Conservation (phyloP, 2,113 vertebrate species). For the Prolemur simus region DNA sequence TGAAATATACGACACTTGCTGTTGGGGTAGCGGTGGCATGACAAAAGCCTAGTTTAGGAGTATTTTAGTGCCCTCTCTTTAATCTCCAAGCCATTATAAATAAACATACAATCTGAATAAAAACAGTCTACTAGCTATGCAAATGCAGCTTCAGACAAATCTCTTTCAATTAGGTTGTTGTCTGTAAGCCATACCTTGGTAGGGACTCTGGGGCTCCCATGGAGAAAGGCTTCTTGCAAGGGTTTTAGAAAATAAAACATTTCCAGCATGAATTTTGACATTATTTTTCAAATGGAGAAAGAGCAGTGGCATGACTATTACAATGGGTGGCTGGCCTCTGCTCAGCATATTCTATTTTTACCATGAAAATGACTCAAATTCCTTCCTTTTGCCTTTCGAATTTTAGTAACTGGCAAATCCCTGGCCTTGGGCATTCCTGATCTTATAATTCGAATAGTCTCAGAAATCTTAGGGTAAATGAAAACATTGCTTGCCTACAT, state of each 20-base stretch:
- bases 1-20: background rate
- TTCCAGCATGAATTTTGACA: slow-evolving; percentile 18
- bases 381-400: slow-evolving; percentile 60
- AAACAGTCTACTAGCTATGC: background rate
- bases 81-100: background rate
- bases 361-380: slow-evolving; percentile 59
- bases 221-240: background rate
- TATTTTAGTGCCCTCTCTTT: background rate
- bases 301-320: slow-evolving; percentile 14
- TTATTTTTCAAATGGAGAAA: background rate
- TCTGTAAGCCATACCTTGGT: background rate
- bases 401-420: background rate
- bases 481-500: slow-evolving; percentile 3
- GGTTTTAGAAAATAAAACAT: background rate
- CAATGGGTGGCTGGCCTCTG: slow-evolving; percentile 30
- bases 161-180: background rate
- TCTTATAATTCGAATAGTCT: slow-evolving; percentile 19
- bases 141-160: background rate
- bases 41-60: background rate
- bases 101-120: background rate
- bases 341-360: slow-evolving; percentile 59
- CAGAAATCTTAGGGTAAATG: slow-evolving; percentile 34
- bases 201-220: background rate
- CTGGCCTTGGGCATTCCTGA: slow-evolving; percentile 23
- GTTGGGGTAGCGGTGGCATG: background rate